A percentile compares a stretch with the other conserved stretches of the same genome.
phyloP scores from a whole-genome alignment of 2,888 invertebrate genomes.

The Spodoptera picta region DNA sequence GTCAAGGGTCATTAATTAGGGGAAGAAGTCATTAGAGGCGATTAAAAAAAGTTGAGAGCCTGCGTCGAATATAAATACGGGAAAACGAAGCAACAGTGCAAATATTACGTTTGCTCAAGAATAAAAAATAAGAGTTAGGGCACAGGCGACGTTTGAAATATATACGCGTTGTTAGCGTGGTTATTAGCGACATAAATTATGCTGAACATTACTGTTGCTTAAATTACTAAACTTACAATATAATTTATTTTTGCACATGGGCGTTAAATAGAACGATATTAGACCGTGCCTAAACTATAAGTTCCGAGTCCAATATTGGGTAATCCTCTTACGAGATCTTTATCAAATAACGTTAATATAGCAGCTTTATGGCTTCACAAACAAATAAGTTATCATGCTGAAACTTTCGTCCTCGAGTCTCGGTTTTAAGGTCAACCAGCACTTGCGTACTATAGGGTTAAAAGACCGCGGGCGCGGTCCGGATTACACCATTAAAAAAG shows the following conservation, averaged over 20 bases:
- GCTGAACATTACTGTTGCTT: constrained; percentile 50
- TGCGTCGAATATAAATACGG: constrained; percentile 75
- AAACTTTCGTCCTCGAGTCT: constrained; percentile 61
- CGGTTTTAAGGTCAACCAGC: constrained; percentile 82
- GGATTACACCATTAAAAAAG: constrained; percentile 74
- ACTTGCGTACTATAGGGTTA: constrained; percentile 77
- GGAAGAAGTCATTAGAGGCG: constrained; percentile 79
- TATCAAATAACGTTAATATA: constrained; percentile 45
- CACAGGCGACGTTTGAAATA: constrained; percentile 26
- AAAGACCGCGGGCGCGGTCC: constrained; percentile 80
- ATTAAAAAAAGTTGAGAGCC: constrained; percentile 78
- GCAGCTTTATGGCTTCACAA: constrained; percentile 69
- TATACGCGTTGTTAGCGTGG: constrained; percentile 46
- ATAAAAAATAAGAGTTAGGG: constrained; percentile 30
- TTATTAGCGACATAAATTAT: constrained; percentile 58
- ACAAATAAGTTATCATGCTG: constrained; percentile 70
- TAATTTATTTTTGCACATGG: constrained; percentile 61
- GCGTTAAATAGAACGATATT: constrained; percentile 36
- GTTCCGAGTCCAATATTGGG: constrained; percentile 46
- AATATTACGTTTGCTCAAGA: constrained; percentile 40
- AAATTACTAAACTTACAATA: constrained; percentile 43
- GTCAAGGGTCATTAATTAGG: constrained; percentile 82
- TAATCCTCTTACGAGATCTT: constrained; percentile 41
- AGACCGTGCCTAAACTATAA: constrained; percentile 51
- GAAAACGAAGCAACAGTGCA: constrained; percentile 57